Conservation (phyloP, 2,888 invertebrate species). For the Steinernema hermaphroditum region DNA sequence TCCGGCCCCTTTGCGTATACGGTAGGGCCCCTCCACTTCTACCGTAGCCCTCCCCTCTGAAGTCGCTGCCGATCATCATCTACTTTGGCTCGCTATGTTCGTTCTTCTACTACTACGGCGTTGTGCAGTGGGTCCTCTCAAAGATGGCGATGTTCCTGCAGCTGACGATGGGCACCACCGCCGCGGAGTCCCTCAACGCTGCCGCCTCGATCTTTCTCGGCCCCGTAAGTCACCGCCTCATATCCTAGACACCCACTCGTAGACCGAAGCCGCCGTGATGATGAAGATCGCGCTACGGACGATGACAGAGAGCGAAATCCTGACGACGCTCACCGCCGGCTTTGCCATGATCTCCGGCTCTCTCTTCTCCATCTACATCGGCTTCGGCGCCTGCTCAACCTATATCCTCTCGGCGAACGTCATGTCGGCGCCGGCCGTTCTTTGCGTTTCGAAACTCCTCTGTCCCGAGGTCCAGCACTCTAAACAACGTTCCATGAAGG, state of each 20-base stretch:
- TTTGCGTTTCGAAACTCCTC: conserved; percentile 83
- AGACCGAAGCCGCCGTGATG: conserved; percentile 85
- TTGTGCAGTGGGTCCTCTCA: conserved; percentile 46
- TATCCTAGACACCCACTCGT: conserved; percentile 52
- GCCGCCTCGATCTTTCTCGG: conserved; percentile 90
- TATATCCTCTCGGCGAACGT: conserved; percentile 88
- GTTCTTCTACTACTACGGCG: conserved; percentile 38
- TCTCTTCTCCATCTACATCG: conserved; percentile 85
- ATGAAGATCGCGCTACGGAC: conserved; percentile 81
- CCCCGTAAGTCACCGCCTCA: conserved; percentile 74
- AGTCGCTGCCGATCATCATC: conserved; percentile 74
- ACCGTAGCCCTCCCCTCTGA: conserved; percentile 34
- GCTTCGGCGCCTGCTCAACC: conserved; percentile 74
- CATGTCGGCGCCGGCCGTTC: conserved; percentile 90
- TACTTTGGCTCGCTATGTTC: conserved; percentile 40
- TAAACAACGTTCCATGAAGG: conserved; percentile 75
- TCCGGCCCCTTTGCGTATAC: conserved; percentile 79
- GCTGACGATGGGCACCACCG: conserved; percentile 80
- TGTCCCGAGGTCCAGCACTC: conserved; percentile 85
- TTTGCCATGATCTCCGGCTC: conserved; percentile 90
- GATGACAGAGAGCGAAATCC: conserved; percentile 85
- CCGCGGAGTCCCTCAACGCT: conserved; percentile 87
- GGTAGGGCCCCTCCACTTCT: conserved; percentile 69
- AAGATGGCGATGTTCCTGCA: conserved; percentile 68
- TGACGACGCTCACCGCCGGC: conserved; percentile 87